Evolutionary conservation across 1,140 invertebrate genomes (phyloP).

Genomic region (Anagrus nilaparvatae): DNA sequence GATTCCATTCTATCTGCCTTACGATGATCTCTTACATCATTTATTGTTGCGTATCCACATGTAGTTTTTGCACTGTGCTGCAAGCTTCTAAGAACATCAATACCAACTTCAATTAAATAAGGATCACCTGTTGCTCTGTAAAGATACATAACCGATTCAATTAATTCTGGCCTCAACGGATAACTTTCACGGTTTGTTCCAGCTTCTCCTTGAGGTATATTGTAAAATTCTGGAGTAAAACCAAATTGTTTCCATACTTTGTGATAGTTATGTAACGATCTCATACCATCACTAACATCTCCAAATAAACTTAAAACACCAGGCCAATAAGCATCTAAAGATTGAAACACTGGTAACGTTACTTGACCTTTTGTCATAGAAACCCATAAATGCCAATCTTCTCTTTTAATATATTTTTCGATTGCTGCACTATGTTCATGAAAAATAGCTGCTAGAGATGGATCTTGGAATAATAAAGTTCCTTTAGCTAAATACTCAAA

Average conservation of each 20-base stretch:
- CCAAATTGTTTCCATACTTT: conserved; percentile 95
- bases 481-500: conserved; percentile 99
- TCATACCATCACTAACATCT: conserved; percentile 82
- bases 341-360: conserved; percentile 94
- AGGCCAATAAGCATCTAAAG: conserved; percentile 97
- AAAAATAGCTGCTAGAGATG: conserved; percentile 87
- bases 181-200: conserved; percentile 83
- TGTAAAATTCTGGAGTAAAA: conserved; percentile 96
- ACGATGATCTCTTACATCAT: conserved; percentile 87
- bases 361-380: conserved; percentile 92
- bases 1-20: conserved; percentile 99
- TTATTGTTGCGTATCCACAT: conserved; percentile 96
- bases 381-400: conserved; percentile 96
- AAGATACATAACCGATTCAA: conserved; percentile 95
- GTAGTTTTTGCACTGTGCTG: conserved; percentile 81
- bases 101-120: conserved; percentile 78
- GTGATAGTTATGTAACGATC: conserved; percentile 91
- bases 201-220: conserved; percentile 79
- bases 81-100: conserved; percentile 81
- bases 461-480: conserved; percentile 65
- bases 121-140: conserved; percentile 91
- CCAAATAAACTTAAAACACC: conserved; percentile 81
- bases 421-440: conserved; percentile 71
- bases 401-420: conserved; percentile 80
- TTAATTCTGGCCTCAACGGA: conserved; percentile 88